Conservation (phyloP, 2,113 vertebrate species). For the Miniopterus natalensis region DNA sequence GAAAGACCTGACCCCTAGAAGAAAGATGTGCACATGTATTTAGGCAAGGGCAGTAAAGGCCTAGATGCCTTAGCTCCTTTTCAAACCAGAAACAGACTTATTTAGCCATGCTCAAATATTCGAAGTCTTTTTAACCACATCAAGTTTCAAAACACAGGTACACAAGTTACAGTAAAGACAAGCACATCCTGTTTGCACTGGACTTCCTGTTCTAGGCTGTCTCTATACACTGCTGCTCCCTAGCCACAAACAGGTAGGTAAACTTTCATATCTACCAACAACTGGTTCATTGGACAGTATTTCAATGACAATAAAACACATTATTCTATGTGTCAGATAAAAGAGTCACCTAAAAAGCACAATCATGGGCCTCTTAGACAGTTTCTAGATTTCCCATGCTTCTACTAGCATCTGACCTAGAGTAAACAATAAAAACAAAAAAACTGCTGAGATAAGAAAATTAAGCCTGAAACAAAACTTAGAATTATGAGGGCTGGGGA, state of each 20-base stretch:
- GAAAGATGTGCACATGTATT: not conserved
- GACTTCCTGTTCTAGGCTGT: slow-evolving; percentile 62
- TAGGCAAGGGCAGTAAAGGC: not conserved
- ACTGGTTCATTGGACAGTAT: not conserved
- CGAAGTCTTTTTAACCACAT: slow-evolving; percentile 51
- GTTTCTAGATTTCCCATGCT: slow-evolving; percentile 47
- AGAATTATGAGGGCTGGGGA: slow-evolving; percentile 8
- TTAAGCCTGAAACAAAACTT: slow-evolving; percentile 52
- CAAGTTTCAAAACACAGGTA: slow-evolving; percentile 56
- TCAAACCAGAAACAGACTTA: slow-evolving; percentile 33
- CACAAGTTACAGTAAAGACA: slow-evolving; percentile 55
- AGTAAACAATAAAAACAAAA: slow-evolving; percentile 52
- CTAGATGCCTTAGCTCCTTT: not conserved
- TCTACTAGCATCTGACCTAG: slow-evolving; percentile 25
- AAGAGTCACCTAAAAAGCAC: not conserved
- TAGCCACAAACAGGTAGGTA: slow-evolving; percentile 32
- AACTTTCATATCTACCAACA: not conserved
- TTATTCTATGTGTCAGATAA: not conserved
- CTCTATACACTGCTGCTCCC: not conserved
- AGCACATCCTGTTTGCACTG: slow-evolving; percentile 67
- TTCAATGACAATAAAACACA: slow-evolving; percentile 37
- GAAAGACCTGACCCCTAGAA: not conserved
- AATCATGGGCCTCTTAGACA: not conserved
- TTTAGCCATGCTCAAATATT: not conserved
- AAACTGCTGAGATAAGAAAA: slow-evolving; percentile 47